Conservation (phyloP, 2,888 invertebrate genomes). For the Calliphora vomitoria region DNA sequence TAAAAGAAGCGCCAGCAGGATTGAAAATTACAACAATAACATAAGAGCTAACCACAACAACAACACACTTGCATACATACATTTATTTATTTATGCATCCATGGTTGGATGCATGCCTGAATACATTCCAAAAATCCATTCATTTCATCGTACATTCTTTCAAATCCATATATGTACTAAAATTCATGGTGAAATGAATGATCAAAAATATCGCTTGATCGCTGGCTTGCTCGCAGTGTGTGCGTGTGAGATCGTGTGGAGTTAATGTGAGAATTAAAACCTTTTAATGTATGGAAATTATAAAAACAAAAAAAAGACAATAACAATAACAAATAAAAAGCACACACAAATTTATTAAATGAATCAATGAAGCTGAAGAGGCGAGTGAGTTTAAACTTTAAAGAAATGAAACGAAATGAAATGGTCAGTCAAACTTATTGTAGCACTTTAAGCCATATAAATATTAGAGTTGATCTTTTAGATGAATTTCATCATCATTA, state of each 20-base stretch:
- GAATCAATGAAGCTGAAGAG: slow-evolving; percentile 75
- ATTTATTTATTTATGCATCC: neutral
- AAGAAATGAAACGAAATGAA: slow-evolving; percentile 56
- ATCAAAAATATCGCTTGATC: slow-evolving; percentile 53
- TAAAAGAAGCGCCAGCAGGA: slow-evolving; percentile 76
- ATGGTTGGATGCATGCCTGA: slow-evolving; percentile 12
- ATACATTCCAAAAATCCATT: slow-evolving; percentile 53
- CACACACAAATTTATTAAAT: slow-evolving; percentile 62
- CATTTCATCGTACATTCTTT: slow-evolving; percentile 36
- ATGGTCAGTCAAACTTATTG: slow-evolving; percentile 67
- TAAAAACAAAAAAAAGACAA: slow-evolving; percentile 57
- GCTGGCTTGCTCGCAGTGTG: slow-evolving; percentile 44
- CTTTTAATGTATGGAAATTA: slow-evolving; percentile 80
- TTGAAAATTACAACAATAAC: slow-evolving; percentile 58
- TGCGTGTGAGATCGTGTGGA: slow-evolving; percentile 81
- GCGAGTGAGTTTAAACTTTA: slow-evolving; percentile 1
- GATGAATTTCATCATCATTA: slow-evolving; percentile 46
- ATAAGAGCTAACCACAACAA: slow-evolving; percentile 37
- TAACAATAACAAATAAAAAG: slow-evolving; percentile 47
- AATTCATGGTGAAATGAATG: slow-evolving; percentile 58
- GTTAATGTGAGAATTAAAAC: slow-evolving; percentile 83
- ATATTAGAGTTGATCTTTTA: slow-evolving; percentile 59
- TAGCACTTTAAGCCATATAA: slow-evolving; percentile 65
- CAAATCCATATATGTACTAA: neutral
- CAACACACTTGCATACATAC: slow-evolving; percentile 18